Percentiles rank a stretch among this genome's conserved stretches.
phyloP scores from a whole-genome alignment of 2,888 invertebrate species.

The Eupithecia subfuscata region DNA sequence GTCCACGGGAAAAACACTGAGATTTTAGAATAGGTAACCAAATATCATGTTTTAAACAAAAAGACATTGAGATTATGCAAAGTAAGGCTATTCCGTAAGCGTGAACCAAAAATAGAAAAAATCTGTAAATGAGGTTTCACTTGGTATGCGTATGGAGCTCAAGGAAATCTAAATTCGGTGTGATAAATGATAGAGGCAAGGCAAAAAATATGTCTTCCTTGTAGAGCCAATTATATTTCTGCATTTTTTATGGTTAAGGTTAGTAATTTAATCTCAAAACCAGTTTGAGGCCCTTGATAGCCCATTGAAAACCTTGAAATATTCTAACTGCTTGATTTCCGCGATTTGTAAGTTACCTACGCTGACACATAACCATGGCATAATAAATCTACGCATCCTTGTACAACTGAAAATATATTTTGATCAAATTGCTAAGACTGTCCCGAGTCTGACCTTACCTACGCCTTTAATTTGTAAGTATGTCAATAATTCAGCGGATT shows the following conservation, averaged over 20 bases:
- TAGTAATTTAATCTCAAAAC: slow-evolving; percentile 40
- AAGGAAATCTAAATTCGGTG: slow-evolving; percentile 39
- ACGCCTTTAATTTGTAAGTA: neutral
- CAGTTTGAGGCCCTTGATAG: slow-evolving; percentile 53
- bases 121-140: slow-evolving; percentile 9
- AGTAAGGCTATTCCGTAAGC: slow-evolving; percentile 2
- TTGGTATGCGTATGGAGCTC: slow-evolving; percentile 16
- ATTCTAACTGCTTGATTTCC: slow-evolving; percentile 34
- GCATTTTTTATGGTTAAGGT: slow-evolving; percentile 37
- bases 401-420: neutral
- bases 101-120: slow-evolving; percentile 26
- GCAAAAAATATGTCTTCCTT: slow-evolving; percentile 40
- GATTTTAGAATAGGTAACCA: slow-evolving; percentile 1
- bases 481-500: neutral
- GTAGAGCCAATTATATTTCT: slow-evolving; percentile 35
- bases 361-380: neutral
- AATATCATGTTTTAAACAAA: slow-evolving; percentile 18
- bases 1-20: neutral
- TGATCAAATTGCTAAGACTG: neutral
- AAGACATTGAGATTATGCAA: slow-evolving; percentile 7
- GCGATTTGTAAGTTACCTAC: slow-evolving; percentile 27
- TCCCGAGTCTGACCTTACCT: neutral
- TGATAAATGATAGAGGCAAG: slow-evolving; percentile 35
- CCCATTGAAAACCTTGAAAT: slow-evolving; percentile 48
- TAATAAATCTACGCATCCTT: neutral